Conservation (phyloP, 2,888 invertebrate species). For the Athetis lepigone region DNA sequence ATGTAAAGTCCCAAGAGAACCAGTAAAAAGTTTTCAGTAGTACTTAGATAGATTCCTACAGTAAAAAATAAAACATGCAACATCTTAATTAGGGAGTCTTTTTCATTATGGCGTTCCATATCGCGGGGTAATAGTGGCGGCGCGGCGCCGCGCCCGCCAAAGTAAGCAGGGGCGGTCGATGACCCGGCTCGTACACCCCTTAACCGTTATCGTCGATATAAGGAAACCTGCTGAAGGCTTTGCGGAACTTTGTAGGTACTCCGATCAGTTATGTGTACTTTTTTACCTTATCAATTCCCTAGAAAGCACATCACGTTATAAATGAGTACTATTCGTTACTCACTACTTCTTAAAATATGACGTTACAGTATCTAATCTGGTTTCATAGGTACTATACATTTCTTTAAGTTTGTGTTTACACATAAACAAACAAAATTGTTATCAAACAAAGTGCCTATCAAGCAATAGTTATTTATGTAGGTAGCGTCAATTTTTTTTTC, state of each 20-base stretch:
- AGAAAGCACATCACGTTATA: conserved; percentile 32
- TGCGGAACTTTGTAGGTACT: conserved; percentile 62
- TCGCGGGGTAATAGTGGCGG: conserved; percentile 35
- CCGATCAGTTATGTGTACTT: conserved; percentile 42
- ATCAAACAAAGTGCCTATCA: conserved; percentile 27
- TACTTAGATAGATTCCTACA: neutral
- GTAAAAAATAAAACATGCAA: conserved; percentile 19
- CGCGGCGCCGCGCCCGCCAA: conserved; percentile 69
- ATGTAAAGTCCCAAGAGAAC: neutral
- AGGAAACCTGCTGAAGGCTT: conserved; percentile 83
- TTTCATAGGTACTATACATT: conserved; percentile 3
- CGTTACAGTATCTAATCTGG: conserved; percentile 13
- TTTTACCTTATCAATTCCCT: conserved; percentile 39
- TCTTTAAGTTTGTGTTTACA: conserved; percentile 12
- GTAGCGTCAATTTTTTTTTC: neutral
- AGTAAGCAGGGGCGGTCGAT: conserved; percentile 79
- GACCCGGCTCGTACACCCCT: conserved; percentile 82
- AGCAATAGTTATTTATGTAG: neutral
- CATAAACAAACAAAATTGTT: conserved; percentile 30
- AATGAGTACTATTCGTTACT: conserved; percentile 18
- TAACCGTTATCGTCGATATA: conserved; percentile 87
- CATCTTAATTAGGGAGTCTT: conserved; percentile 39
- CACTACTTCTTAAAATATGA: conserved; percentile 8
- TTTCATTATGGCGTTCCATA: conserved; percentile 26
- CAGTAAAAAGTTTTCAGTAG: conserved; percentile 1